Base-by-base conservation (phyloP, 2,113 vertebrate genomes). In the Orientallactaga bullata region DNA sequence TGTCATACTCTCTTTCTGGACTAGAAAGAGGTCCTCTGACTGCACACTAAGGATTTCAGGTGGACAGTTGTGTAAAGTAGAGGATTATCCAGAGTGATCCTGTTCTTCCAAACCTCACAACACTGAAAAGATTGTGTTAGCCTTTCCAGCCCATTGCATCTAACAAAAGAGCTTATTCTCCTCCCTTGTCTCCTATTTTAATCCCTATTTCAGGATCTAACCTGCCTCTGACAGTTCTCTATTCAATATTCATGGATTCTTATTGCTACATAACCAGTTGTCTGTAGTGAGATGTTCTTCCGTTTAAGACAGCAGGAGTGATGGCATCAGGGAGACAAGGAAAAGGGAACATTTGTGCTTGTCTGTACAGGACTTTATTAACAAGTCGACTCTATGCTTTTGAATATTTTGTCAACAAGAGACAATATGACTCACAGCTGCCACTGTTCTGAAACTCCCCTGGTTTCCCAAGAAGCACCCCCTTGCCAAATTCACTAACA, bases 351-450 rank as follows among this genome's bases (percentile, higher is more conserved):
- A 89, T 37, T 10, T 47, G 39, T 5, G 17, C 80, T 84, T 94
- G 76, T 77, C 77, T 91, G 26, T 71, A 78, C 55, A 91, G 63
- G 77, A 73, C 47, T 89, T 89, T 81, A 39, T 89, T 95, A 93
- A 87, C 0, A 6, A 95, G 66, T 7, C 73, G 35, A 82, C 63
- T 85, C 72, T 66, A 78, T 30, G 63, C 72, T 92, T 94, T 85
- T 9, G 47, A 55, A 37, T 94, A 89, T 87, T 95, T 93, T 89
- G 68, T 95, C 76, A 94, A 90, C 74, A 95, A 95, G 15, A 61
- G 28, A 26, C 6, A 65, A 18, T 68, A 24, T 96, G 71, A 96
- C 37, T 96, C 66, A 84, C 65, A 90, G 11, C 26, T 47, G 88
- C 35, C 60, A 37, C 55, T 63, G 3, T 91, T 86, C 51, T 76